phyloP scores from a whole-genome alignment of 2,888 invertebrate genomes.

The Phrixothrix hirtus region DNA sequence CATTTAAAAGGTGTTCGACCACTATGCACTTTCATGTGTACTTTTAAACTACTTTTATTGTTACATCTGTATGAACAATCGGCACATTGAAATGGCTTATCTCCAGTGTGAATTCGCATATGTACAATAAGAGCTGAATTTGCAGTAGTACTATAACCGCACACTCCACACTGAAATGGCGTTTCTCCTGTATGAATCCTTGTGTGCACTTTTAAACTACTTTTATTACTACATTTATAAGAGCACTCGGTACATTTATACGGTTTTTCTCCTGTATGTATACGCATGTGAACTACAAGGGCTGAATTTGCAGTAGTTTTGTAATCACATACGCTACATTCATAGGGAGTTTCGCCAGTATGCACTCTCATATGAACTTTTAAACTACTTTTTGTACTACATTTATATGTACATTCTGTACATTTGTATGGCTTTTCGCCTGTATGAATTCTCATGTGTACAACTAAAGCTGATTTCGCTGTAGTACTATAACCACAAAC shows the following conservation, averaged over 20 bases:
- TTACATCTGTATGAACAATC: conserved; percentile 23
- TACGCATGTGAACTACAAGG: conserved; percentile 23
- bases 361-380: conserved; percentile 25
- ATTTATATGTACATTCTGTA: conserved; percentile 17
- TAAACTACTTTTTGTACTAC: conserved; percentile 22
- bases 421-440: conserved; percentile 25
- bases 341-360: conserved; percentile 23
- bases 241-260: conserved; percentile 24
- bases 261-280: conserved; percentile 26
- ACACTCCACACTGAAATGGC: conserved; percentile 16
- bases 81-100: conserved; percentile 22
- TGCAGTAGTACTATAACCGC: conserved; percentile 16
- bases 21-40: conserved; percentile 24
- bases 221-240: conserved; percentile 18
- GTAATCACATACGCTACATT: conserved; percentile 23
- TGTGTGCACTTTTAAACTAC: conserved; percentile 22
- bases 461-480: conserved; percentile 18
- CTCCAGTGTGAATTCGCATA: conserved; percentile 24
- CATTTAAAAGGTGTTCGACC: conserved; percentile 23
- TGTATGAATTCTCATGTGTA: conserved; percentile 22
- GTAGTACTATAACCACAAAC: conserved; percentile 22
- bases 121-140: conserved; percentile 23
- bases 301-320: conserved; percentile 14
- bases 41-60: conserved; percentile 20
- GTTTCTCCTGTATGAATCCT: conserved; percentile 23